Evolutionary conservation across 1,140 invertebrate species (phyloP), one percentile per base, ranked within the genome.

Genomic region (Glossosoma conforme): DNA sequence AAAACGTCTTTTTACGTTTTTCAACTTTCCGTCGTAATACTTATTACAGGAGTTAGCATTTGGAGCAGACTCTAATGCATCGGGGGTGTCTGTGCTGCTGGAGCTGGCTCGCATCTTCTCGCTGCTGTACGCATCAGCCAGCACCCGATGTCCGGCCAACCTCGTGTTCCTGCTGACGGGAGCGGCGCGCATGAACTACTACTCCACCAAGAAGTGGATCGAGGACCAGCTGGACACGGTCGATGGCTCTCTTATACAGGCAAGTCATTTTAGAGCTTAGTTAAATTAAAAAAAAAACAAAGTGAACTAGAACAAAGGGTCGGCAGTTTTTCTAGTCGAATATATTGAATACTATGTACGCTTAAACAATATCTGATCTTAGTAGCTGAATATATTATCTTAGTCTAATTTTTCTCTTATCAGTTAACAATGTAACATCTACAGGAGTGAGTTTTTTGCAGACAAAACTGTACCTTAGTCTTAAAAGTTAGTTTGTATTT

Each of bases 141-240:
- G 84, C 61, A 90, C 88, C 33, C 80, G 90, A 59, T 89, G 93
- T 5, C 85, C 83, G 52, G 87, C 87, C 60, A 93, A 97, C 64
- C 66, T 99, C 9, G 67, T 97, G 9, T 99, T 99, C 67, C 74
- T 97, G 20, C 70, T 97, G 15, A 85, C 93, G 37, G 93, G 93
- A 28, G 91, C 83, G 51, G 96, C 96, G 11, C 93, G 97, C 71
- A 83, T 94, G 14, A 99, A 98, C 74, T 99, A 93, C 64, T 88
- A 94, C 64, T 92, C 94, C 17, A 89, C 90, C 28, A 96, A 97
- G 74, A 93, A 94, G 62, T 98, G 93, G 90, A 77, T 98, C 8
- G 94, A 99, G 68, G 90, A 95, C 68, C 89, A 93, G 63, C 67
- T 92, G 37, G 92, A 96, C 66, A 81, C 81, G 1, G 63, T 81